Percentiles rank a stretch among this genome's conserved stretches.
Conservation (phyloP, 2,113 vertebrate genomes). For the Oophaga pumilio region DNA sequence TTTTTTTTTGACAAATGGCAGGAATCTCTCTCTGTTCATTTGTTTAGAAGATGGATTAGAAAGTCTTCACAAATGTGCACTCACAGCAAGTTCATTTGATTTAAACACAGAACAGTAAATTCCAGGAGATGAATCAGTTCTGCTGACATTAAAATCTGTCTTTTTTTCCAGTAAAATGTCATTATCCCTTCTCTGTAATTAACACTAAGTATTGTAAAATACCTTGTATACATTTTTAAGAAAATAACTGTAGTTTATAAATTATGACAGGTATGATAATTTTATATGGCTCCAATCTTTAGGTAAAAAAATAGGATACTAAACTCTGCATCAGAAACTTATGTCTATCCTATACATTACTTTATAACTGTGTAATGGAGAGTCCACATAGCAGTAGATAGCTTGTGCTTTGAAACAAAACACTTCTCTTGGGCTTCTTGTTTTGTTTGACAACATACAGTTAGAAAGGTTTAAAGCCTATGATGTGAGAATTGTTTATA, state of each 20-base stretch:
- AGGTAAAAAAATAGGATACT: neutral
- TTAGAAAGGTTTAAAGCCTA: too few species aligned
- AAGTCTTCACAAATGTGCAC: neutral
- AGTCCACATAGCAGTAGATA: too few species aligned
- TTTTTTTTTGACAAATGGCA: neutral
- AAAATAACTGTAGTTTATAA: neutral
- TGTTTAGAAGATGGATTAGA: slow-evolving; percentile 29
- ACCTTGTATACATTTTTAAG: neutral
- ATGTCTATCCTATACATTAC: too few species aligned
- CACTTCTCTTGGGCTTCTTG: too few species aligned
- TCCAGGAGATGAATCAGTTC: slow-evolving; percentile 12
- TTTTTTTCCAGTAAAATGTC: neutral
- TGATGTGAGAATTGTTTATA: too few species aligned
- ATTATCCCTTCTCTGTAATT: slow-evolving; percentile 6
- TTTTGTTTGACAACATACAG: too few species aligned
- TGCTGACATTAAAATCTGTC: slow-evolving; percentile 20
- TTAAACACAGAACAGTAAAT: slow-evolving; percentile 27
- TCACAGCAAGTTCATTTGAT: slow-evolving; percentile 18
- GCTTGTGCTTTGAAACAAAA: too few species aligned
- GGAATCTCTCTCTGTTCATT: neutral
- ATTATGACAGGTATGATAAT: neutral
- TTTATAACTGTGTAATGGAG: too few species aligned
- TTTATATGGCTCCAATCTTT: neutral
- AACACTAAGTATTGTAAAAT: neutral
- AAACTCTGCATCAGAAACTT: neutral